These are phyloP conservation scores for Drosophila ironensis DNA, from an alignment of 1,140 invertebrate genomes.

Conservation along the genomic window DNA sequence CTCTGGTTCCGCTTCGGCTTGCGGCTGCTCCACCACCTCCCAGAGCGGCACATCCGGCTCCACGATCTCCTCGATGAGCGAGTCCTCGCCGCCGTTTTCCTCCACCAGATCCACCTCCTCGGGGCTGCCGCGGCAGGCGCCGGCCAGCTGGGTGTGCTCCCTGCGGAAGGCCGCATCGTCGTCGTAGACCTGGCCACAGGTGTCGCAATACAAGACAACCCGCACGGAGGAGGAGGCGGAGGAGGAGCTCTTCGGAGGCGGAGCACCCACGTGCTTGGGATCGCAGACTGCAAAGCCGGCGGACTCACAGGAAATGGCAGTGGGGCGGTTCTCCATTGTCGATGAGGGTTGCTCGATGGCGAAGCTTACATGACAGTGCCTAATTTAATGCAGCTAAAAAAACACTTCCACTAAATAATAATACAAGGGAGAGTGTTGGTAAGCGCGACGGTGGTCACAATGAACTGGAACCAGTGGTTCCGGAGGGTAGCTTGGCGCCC, in stretches of 20 bases:
- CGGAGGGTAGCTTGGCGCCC: too few species aligned
- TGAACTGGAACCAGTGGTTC: too few species aligned
- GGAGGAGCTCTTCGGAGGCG: conserved; percentile 7
- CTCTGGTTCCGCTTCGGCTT: background rate
- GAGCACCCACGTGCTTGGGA: conserved; percentile 47
- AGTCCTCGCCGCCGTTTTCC: conserved; percentile 16
- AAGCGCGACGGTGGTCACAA: too few species aligned
- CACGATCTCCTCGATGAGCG: conserved; percentile 43
- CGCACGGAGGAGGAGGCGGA: conserved; percentile 6
- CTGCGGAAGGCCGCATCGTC: conserved; percentile 28
- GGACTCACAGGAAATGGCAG: too few species aligned
- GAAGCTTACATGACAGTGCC: too few species aligned
- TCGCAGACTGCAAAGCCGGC: too few species aligned
- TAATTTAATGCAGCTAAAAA: too few species aligned
- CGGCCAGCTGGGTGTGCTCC: conserved; percentile 14
- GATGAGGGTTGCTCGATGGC: too few species aligned
- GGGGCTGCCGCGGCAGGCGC: conserved; percentile 4
- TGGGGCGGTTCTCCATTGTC: too few species aligned
- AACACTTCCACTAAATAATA: too few species aligned
- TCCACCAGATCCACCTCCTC: conserved; percentile 13
- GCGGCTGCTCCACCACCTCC: conserved; percentile 48
- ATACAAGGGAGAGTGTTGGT: too few species aligned
- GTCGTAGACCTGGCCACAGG: conserved; percentile 41
- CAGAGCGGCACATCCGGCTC: conserved; percentile 46
- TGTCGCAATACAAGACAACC: conserved; percentile 42